Percentiles rank a stretch among this genome's conserved stretches.
These are phyloP conservation scores for Tanytarsus gracilentus DNA, from an alignment of 2,888 invertebrate genomes.

Conservation along the genomic window DNA sequence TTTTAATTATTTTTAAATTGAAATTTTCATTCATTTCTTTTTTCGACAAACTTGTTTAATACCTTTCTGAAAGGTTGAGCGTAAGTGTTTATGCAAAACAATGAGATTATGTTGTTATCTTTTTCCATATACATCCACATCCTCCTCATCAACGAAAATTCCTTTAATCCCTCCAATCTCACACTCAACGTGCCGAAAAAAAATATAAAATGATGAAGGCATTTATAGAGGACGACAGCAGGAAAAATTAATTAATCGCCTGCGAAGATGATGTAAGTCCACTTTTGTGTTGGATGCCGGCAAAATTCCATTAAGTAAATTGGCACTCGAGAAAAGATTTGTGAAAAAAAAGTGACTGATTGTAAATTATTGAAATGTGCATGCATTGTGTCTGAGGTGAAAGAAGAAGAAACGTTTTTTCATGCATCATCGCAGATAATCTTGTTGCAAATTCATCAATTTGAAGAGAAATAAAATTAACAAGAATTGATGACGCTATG, in stretches of 20 bases:
- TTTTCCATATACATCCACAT: neutral
- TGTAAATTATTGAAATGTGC: constrained; percentile 14
- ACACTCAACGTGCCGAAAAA: too few relatives aligned
- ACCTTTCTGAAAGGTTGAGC: neutral
- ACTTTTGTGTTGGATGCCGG: neutral
- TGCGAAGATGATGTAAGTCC: neutral
- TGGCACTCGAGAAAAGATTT: constrained; percentile 4
- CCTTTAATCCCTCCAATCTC: too few relatives aligned
- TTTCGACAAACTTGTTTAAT: too few relatives aligned
- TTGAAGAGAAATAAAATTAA: neutral
- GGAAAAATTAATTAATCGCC: constrained; percentile 1
- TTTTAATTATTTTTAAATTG: too few relatives aligned
- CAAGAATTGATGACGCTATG: neutral
- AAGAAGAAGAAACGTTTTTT: constrained; percentile 6
- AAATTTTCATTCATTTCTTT: too few relatives aligned
- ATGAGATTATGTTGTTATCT: constrained; percentile 1
- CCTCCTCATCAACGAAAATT: neutral
- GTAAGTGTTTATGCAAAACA: constrained; percentile 1
- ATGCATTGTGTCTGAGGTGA: constrained; percentile 7
- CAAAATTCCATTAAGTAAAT: constrained; percentile 3
- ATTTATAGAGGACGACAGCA: too few relatives aligned
- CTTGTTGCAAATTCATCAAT: constrained; percentile 23
- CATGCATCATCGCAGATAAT: constrained; percentile 25
- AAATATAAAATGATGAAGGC: too few relatives aligned
- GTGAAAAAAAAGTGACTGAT: constrained; percentile 17